A percentile compares a stretch with the other conserved stretches of the same genome.
These are phyloP conservation scores for Embiotoca jacksoni DNA, from an alignment of 2,113 vertebrate genomes.

Conservation along the genomic window DNA sequence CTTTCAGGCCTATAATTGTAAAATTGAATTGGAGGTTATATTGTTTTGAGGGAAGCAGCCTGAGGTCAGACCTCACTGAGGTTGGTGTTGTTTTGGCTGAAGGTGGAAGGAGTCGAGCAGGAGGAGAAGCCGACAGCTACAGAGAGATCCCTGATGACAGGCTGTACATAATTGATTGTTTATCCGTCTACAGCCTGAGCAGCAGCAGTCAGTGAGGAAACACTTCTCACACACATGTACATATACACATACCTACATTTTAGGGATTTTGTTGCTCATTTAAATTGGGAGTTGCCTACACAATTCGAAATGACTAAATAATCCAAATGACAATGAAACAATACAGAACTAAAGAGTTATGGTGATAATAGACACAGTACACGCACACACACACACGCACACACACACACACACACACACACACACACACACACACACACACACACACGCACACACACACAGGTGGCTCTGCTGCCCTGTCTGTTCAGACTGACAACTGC, in stretches of 20 bases:
- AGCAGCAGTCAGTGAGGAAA: conserved; percentile 60
- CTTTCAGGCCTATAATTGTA: conserved; percentile 1
- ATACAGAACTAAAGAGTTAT: conserved; percentile 18
- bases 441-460: neutral
- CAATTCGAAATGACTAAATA: conserved; percentile 48
- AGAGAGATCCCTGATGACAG: conserved; percentile 71
- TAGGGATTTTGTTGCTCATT: conserved; percentile 42
- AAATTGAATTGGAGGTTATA: conserved; percentile 4
- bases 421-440: too few relatives aligned
- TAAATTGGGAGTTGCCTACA: conserved; percentile 43
- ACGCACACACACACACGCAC: neutral
- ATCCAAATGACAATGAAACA: conserved; percentile 32
- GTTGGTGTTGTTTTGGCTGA: conserved; percentile 55
- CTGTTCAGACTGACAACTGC: conserved; percentile 52
- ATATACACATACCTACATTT: conserved; percentile 17
- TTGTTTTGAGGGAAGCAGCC: conserved; percentile 38
- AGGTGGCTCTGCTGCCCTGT: conserved; percentile 43
- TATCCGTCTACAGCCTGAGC: conserved; percentile 79
- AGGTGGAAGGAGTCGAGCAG: conserved; percentile 46
- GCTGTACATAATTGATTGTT: conserved; percentile 86
- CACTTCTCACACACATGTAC: conserved; percentile 1
- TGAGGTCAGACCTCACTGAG: conserved; percentile 36
- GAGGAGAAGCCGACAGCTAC: conserved; percentile 33
- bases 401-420: neutral
- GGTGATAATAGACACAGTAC: conserved; percentile 18